Conservation (phyloP, 2,888 invertebrate genomes). For the Eupithecia pulchellata region DNA sequence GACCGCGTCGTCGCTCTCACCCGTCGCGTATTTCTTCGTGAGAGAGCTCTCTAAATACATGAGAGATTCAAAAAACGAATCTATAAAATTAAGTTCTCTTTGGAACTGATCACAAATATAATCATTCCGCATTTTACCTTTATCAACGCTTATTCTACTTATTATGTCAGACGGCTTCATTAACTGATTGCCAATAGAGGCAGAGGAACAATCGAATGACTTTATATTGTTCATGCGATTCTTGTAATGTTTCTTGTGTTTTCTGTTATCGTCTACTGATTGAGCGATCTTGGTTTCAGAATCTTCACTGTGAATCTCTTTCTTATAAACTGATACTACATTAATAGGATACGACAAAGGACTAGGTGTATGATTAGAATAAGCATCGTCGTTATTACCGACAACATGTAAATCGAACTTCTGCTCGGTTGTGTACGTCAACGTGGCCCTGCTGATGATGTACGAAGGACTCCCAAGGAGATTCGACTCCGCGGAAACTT, state of each 20-base stretch:
- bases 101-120: slow-evolving; percentile 77
- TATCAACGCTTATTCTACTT: slow-evolving; percentile 72
- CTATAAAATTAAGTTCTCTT: slow-evolving; percentile 78
- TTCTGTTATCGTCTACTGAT: slow-evolving; percentile 36
- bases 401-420: slow-evolving; percentile 76
- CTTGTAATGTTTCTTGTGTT: slow-evolving; percentile 47
- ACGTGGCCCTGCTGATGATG: slow-evolving; percentile 70
- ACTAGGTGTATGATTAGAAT: slow-evolving; percentile 59
- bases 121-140: slow-evolving; percentile 65
- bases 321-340: slow-evolving; percentile 73
- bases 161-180: slow-evolving; percentile 80
- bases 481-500: slow-evolving; percentile 52
- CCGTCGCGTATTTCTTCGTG: slow-evolving; percentile 62
- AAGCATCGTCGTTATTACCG: slow-evolving; percentile 58
- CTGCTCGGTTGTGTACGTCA: slow-evolving; percentile 75
- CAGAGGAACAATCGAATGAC: slow-evolving; percentile 63
- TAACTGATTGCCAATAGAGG: slow-evolving; percentile 66
- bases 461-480: slow-evolving; percentile 63
- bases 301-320: slow-evolving; percentile 57
- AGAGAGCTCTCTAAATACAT: slow-evolving; percentile 76
- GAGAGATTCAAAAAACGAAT: slow-evolving; percentile 80
- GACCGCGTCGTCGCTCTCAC: slow-evolving; percentile 62
- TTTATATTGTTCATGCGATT: slow-evolving; percentile 59
- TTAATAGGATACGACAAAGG: slow-evolving; percentile 70
- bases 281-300: slow-evolving; percentile 33